A percentile compares a stretch with the other conserved stretches of the same genome.
phyloP scores from a whole-genome alignment of 1,140 invertebrate species.

The Bombus pascuorum region DNA sequence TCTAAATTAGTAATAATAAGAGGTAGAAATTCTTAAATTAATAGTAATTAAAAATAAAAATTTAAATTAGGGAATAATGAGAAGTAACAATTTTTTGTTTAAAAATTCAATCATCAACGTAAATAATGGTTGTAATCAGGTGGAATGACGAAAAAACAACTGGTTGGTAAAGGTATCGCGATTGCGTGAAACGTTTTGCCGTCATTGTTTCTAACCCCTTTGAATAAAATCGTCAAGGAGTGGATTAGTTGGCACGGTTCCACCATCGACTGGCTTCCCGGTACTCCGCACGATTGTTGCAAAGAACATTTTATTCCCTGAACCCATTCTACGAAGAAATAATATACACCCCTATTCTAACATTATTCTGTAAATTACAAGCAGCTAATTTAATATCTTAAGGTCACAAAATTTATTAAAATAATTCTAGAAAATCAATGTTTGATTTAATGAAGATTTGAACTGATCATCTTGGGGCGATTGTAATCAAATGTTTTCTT shows the following conservation, averaged over 20 bases:
- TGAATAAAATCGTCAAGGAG: slow-evolving; percentile 48
- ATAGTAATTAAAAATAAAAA: background rate
- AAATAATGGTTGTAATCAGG: no score
- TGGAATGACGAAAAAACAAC: background rate
- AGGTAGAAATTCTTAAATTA: background rate
- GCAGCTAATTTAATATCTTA: background rate
- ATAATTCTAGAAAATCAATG: background rate
- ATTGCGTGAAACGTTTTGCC: slow-evolving; percentile 38
- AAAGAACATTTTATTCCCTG: background rate
- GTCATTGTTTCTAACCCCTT: slow-evolving; percentile 42
- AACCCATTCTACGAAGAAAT: no score
- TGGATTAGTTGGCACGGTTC: slow-evolving; percentile 57
- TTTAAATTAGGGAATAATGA: background rate
- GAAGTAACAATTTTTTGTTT: background rate
- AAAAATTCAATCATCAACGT: background rate
- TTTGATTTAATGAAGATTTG: background rate
- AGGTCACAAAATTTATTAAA: background rate
- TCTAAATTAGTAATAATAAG: background rate
- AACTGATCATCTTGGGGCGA: background rate
- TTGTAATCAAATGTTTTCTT: background rate
- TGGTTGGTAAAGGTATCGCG: background rate
- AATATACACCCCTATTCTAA: background rate
- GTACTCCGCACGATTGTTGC: background rate
- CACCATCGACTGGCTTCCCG: slow-evolving; percentile 41
- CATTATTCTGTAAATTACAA: background rate